Evolutionary conservation across 2,888 invertebrate genomes (phyloP), one percentile per base, ranked within the genome.

Genomic region (Abscondita cerata): DNA sequence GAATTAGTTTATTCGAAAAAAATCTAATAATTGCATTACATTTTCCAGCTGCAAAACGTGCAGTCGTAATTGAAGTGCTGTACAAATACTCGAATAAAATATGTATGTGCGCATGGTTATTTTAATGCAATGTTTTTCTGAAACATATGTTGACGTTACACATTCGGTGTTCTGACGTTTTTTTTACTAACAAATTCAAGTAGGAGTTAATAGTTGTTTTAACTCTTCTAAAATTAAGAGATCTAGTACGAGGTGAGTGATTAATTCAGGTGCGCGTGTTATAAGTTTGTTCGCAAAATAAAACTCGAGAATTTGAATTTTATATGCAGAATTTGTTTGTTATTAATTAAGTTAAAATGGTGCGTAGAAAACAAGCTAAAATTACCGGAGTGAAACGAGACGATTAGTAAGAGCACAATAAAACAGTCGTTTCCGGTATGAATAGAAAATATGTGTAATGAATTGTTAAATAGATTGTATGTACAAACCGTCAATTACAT

Each of bases 101-200:
- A 47, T 19, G 25, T 20, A 47, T 19, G 25, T 20, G 25, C 33
- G 13, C 48, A 54, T 40, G 59, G 34, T 54, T 54, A 50, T 59
- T 52, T 25, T 51, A 59, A 59, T 13, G 13, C 40, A 59, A 59
- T 20, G 50, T 48, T 54, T 46, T 58, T 11, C 44, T 16, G 44
- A 58, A 59, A 52, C 52, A 59, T 36, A 59, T 48, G 50, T 50
- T 13, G 44, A 44, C 16, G 44, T 44, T 44, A 16, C 18, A 19
- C 50, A 25, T 25, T 18, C 44, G 19, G 11, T 18, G 18, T 44
- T 44, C 18, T 44, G 44, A 44, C 44, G 44, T 44, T 40, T 19
- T 25, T 25, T 11, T 44, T 18, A 11, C 18, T 44, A 3, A 11
- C 44, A 15, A 18, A 11, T 44, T 19, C 5, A 18, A 44, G 18